phyloP scores from a whole-genome alignment of 2,888 invertebrate genomes.

The Dascillus cervinus region DNA sequence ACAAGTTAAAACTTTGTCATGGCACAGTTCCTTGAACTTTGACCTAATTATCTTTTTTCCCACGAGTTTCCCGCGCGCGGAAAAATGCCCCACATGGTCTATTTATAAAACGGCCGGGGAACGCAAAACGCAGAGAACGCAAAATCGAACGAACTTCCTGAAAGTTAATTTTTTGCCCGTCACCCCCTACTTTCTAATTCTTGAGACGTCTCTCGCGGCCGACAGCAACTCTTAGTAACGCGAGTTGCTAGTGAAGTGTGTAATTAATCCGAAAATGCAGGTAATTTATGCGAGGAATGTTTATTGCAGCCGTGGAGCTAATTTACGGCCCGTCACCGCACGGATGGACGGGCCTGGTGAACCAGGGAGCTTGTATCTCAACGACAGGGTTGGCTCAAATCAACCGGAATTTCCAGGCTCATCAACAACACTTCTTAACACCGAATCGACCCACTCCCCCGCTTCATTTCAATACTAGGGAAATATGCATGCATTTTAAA shows the following conservation, averaged over 20 bases:
- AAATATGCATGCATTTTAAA: too few relatives aligned
- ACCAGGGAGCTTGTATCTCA: constrained; percentile 14
- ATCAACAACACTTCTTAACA: too few relatives aligned
- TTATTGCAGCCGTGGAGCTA: constrained; percentile 43
- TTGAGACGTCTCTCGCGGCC: constrained; percentile 16
- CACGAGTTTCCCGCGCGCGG: too few relatives aligned
- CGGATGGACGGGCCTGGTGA: constrained; percentile 30
- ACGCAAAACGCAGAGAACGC: neutral
- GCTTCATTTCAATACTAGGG: too few relatives aligned
- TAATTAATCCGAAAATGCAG: constrained; percentile 46
- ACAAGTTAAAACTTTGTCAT: constrained; percentile 15
- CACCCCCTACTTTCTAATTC: constrained; percentile 12
- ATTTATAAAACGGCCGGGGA: neutral
- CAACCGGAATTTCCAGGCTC: too few relatives aligned
- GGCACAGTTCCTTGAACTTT: constrained; percentile 20
- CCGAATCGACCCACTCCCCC: too few relatives aligned
- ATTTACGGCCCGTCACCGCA: constrained; percentile 43
- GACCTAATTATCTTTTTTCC: constrained; percentile 22
- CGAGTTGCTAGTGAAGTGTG: constrained; percentile 42
- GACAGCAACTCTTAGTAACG: constrained; percentile 22
- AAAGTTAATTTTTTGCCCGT: neutral
- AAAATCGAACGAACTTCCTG: neutral
- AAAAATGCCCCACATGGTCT: neutral
- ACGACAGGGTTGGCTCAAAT: constrained; percentile 12
- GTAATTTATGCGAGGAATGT: constrained; percentile 46